Base-by-base conservation (phyloP, 1,140 invertebrate species). In the Drosophila albomicans region DNA sequence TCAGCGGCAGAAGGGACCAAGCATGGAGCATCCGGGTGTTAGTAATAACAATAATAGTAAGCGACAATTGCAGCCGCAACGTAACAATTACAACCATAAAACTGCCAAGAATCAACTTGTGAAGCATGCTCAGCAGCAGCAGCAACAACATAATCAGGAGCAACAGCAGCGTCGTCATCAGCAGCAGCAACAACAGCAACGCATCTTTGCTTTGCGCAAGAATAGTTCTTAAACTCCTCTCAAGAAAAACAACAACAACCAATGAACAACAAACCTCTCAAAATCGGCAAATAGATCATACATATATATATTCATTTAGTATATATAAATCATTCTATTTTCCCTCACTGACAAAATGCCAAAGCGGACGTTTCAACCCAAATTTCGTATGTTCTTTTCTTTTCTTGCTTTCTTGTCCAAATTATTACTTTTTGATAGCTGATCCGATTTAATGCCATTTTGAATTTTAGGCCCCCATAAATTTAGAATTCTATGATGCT, bases 201-300 rank as follows among this genome's bases (percentile, higher is more conserved):
- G 81, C 1, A 25, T 86, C 6, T 78, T 63, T 35, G 62, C 69
- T 0, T 30, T 84, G 51, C 70, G 65, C 16, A 68, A 78, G 32
- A 73, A 67, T 25, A 81, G 78, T 61, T 57, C 80, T 25, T 85
- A 84, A 64, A 7, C 51, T 49, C 8, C 20, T 13, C 16, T 20
- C 28, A 25, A 25, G 20, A 11, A 20, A 20, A 41, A 32, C 15
- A 56, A 35, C 15, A 28, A 48, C 43, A 15, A 32, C 30, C 7
- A 32, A 38, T 10, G 10, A 38, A 38, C 35, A 38, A 38, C 35
- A 38, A 38, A 38, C 35, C 35, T 38, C 35, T 25, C 32, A 43
- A 45, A 43, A 45, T 15, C 41, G 30, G 52, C 48, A 30, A 46
- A 32, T 10, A 45, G 35, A 65, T 32, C 16, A 25, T 3, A 25